These are phyloP conservation scores for Diarsia brunnea DNA, from an alignment of 2,888 invertebrate genomes.

Conservation along the genomic window DNA sequence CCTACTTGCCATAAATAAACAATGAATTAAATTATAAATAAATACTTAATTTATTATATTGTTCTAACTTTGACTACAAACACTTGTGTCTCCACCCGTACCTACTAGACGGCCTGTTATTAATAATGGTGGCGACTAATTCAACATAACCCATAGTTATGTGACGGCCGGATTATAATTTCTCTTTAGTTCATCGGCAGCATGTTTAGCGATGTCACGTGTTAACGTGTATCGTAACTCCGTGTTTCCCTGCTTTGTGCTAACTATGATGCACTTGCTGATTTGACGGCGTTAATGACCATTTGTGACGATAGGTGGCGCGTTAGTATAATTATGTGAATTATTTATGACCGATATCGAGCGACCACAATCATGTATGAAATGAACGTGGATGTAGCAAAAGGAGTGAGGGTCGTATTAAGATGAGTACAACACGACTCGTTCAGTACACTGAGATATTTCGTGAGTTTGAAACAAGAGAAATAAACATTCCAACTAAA, in stretches of 20 bases:
- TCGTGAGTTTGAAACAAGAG: too few relatives aligned
- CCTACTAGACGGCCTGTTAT: conserved; percentile 63
- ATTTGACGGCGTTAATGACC: conserved; percentile 47
- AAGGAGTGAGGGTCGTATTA: not conserved
- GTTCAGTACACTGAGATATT: too few relatives aligned
- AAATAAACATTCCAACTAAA: too few relatives aligned
- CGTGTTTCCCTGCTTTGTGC: conserved; percentile 52
- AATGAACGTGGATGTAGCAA: not conserved
- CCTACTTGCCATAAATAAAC: not conserved
- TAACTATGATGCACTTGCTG: conserved; percentile 57
- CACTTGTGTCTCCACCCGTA: conserved; percentile 32
- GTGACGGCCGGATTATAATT: conserved; percentile 80
- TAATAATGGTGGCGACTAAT: conserved; percentile 79
- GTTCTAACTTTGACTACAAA: not conserved
- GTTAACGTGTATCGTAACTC: conserved; percentile 61
- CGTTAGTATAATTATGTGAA: not conserved
- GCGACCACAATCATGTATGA: too few relatives aligned
- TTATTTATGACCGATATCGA: not conserved
- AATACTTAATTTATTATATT: not conserved
- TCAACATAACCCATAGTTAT: conserved; percentile 83
- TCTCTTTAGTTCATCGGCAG: conserved; percentile 78
- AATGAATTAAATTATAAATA: too few relatives aligned
- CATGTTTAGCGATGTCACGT: conserved; percentile 54
- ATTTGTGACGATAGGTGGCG: conserved; percentile 37
- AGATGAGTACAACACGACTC: too few relatives aligned